These are phyloP conservation scores for Chelonus formosanus DNA, from an alignment of 2,888 invertebrate genomes.

Conservation along the genomic window DNA sequence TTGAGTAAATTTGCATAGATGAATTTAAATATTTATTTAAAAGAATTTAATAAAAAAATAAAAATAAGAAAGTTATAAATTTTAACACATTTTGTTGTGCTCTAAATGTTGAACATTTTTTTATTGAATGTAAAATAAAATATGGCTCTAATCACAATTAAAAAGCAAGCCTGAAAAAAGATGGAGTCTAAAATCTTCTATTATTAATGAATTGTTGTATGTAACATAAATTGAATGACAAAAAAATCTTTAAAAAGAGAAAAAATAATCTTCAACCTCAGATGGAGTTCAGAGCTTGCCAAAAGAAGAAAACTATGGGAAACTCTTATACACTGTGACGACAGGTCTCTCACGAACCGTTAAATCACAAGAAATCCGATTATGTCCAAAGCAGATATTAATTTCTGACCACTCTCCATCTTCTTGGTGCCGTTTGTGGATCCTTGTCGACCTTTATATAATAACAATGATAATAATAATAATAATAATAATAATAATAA, in stretches of 20 bases:
- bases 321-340: constrained; percentile 17
- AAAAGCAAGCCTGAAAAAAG: too few species aligned
- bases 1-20: too few species aligned
- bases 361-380: constrained; percentile 61
- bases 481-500: background rate
- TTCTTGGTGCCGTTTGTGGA: constrained; percentile 35
- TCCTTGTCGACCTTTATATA: background rate
- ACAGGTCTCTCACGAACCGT: constrained; percentile 35
- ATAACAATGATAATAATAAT: background rate
- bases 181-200: too few species aligned
- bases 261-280: background rate
- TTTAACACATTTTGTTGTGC: too few species aligned
- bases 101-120: too few species aligned
- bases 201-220: background rate
- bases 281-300: background rate
- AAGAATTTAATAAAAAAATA: too few species aligned
- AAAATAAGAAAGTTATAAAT: too few species aligned
- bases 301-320: constrained; percentile 10
- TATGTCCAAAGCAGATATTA: constrained; percentile 58
- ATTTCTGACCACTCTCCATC: constrained; percentile 52
- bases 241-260: constrained; percentile 4
- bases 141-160: too few species aligned
- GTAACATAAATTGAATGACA: background rate
- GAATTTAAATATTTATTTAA: too few species aligned
- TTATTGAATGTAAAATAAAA: too few species aligned